Evolutionary conservation across 2,113 vertebrate genomes (phyloP).

Genomic region (Erinaceus europaeus): DNA sequence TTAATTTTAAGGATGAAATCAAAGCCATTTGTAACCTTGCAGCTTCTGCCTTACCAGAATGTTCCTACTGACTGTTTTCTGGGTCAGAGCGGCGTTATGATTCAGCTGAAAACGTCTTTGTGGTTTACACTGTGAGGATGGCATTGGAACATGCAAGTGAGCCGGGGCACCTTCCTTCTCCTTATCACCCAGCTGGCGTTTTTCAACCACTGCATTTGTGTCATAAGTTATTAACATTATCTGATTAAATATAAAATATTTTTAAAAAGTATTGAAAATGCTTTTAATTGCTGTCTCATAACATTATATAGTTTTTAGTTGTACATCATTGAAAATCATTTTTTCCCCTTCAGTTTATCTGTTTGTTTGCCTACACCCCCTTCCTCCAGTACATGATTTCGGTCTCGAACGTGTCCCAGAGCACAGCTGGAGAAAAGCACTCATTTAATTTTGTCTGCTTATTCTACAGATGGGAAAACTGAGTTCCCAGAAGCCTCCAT

Average conservation of each 20-base stretch:
- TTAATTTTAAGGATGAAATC: conserved; percentile 14
- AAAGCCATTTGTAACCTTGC: neutral
- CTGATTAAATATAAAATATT: too few species aligned
- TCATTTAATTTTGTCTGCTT: neutral
- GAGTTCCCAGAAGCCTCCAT: neutral
- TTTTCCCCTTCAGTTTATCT: too few species aligned
- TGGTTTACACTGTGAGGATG: neutral
- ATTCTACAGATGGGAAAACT: neutral
- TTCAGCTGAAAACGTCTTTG: neutral
- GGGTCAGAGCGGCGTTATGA: neutral
- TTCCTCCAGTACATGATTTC: neutral
- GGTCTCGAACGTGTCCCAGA: neutral
- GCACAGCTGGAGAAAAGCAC: neutral
- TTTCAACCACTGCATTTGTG: neutral
- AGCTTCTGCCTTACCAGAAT: neutral
- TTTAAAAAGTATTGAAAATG: too few species aligned
- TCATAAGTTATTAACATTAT: too few species aligned
- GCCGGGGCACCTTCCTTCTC: neutral
- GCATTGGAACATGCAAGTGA: neutral
- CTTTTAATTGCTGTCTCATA: too few species aligned
- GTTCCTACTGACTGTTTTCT: neutral
- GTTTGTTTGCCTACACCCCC: too few species aligned
- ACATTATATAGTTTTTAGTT: too few species aligned
- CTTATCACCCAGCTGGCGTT: neutral
- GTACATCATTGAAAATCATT: neutral